Base-by-base conservation (phyloP, 2,797 vertebrate genomes). In the Buphagus erythrorhynchus region DNA sequence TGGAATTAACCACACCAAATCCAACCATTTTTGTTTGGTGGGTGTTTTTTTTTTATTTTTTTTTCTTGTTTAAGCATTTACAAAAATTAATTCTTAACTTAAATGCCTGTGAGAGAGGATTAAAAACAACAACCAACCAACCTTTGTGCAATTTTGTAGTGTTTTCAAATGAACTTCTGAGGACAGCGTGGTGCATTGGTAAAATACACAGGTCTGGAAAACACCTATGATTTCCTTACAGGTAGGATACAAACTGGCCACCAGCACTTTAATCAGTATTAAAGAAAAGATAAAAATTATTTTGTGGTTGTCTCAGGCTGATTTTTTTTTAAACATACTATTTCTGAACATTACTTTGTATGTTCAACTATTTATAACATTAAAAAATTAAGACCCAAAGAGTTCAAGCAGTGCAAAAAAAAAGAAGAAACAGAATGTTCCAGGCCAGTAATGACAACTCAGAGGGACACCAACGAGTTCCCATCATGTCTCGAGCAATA, bases 321-420 rank as follows among this genome's bases (percentile, higher is more conserved):
- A 16, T 17, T 52, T 33, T 29, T 20, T 43, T 38, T 65, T 58
- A 4, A 84, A 28, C 10, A 58, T 3, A 3, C 13, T 21, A 12
- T 11, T 46, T 77, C 22, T 35, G 15, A 79, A 22, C 14, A 55
- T 25, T 10, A 14, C 3, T 52, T 45, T 18, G 1, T 9, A 20
- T 0, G 4, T n/a, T 72, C 43, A 4, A 4, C 28, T 13, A 13
- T 13, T 65, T 3, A 1, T 1, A 29, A 42, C 19, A 57, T 2
- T 3, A 28, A 46, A 67, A 68, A 72, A 40, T 10, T 31, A 35
- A 17, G 5, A 79, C 5, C 8, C 35, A 8, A 6, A 76, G 31
- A 85, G 58, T 10, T 62, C 20, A 72, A 75, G 6, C 11, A 86
- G 16, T 29, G 4, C 20, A n/a, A 84, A 36, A 84, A 13, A n/a